A percentile compares a stretch with the other conserved stretches of the same genome.
Evolutionary conservation across 2,797 vertebrate species (phyloP).

Genomic region (Malacoraja senta): DNA sequence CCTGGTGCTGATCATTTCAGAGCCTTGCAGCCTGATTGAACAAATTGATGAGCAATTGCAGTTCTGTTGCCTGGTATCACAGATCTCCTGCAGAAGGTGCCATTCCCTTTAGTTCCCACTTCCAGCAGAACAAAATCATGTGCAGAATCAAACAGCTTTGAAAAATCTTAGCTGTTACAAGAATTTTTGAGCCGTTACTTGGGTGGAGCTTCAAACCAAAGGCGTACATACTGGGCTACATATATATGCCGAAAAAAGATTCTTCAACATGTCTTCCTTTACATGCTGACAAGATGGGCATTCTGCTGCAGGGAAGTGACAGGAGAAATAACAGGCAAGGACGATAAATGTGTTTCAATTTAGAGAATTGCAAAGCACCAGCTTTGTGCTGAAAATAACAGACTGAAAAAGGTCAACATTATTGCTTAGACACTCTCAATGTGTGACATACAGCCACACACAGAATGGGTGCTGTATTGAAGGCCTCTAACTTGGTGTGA

Average conservation of each 20-base stretch:
- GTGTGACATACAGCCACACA: too few species aligned
- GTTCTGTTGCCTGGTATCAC: not conserved
- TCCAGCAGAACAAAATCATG: not conserved
- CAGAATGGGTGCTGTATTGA: too few species aligned
- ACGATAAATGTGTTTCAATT: not conserved
- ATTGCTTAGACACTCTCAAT: too few species aligned
- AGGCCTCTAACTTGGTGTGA: too few species aligned
- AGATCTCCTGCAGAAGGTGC: not conserved
- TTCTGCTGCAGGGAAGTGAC: not conserved
- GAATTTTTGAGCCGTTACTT: not conserved
- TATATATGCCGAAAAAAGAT: not conserved
- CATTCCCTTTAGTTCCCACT: not conserved
- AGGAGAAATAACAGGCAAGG: not conserved
- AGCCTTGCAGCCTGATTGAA: not conserved
- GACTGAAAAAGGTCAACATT: too few species aligned
- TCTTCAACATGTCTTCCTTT: not conserved
- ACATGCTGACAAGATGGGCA: not conserved
- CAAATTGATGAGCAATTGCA: not conserved
- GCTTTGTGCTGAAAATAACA: too few species aligned
- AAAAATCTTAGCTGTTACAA: not conserved
- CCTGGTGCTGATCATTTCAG: not conserved
- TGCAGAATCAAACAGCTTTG: not conserved
- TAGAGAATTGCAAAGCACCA: not conserved
- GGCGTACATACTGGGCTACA: not conserved
- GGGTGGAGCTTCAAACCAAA: not conserved